Evolutionary conservation across 2,797 vertebrate species (phyloP), one percentile per base, ranked within the genome.

Genomic region (Neopelma chrysocephalum): DNA sequence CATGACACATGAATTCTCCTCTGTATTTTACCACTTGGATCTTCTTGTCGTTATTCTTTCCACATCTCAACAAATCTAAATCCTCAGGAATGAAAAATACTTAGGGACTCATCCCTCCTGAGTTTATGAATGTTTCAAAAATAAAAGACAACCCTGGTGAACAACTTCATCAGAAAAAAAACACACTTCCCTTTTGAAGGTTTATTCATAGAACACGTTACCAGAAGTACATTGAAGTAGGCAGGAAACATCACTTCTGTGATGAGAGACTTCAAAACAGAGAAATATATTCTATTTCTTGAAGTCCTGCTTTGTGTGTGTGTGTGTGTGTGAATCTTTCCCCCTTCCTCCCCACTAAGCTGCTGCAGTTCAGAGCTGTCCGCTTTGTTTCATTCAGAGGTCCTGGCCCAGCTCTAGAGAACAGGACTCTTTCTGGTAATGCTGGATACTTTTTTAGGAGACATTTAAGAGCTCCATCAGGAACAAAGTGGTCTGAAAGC

Each of bases 321-420:
- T 51, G 25, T n/a, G 27, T 27, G 50, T 70, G 34, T 32, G 8
- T n/a, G 19, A 53, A n/a, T 53, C 31, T 29, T 68, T 36, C 4
- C 16, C 15, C 23, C 14, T 15, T 25, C 31, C 27, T 25, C 4
- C 62, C 43, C 6, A 4, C 54, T 53, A 91, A 93, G 50, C 81
- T 87, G 68, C 48, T 50, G 70, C 53, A 66, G 43, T 77, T 90
- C 60, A 68, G 56, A 68, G 88, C 90, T 80, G 53, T 90, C 88
- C 75, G 78, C 81, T 92, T 85, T 75, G 61, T 69, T 96, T 97
- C 95, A 95, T 95, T 94, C 95, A 95, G 17, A 13, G 61, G 60
- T 64, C 83, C 78, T 95, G 71, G 90, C 90, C 73, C 68, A 80
- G 64, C 60, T 94, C 90, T 91, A 92, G 60, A 84, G 57, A 71